Base-by-base conservation (phyloP, 2,797 vertebrate species). In the Acanthurus tractus region DNA sequence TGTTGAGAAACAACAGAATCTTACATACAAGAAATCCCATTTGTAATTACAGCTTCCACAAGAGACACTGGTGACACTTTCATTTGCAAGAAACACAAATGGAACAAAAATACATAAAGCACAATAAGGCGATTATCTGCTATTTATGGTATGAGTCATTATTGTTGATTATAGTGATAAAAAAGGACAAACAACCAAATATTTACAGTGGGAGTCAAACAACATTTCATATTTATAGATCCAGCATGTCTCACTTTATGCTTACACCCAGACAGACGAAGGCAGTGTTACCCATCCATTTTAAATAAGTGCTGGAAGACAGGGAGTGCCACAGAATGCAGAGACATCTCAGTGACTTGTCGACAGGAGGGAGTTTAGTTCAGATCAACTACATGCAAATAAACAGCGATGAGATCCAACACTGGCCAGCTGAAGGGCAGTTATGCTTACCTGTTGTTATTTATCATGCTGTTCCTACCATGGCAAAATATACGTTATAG, bases 1-100 rank as follows among this genome's bases (percentile, higher is more conserved):
- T 73, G 81, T 59, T 67, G 63, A 64, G 61, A 74, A 84, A 91
- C 66, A 87, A 80, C 59, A 82, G 22, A 71, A 80, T 83, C 67
- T 74, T 50, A 83, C 85, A 89, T 82, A 68, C 62, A 55, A 86
- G 50, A 84, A 78, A 78, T 81, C 61, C 67, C 70, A 58, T 50
- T 76, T 76, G 81, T 81, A 84, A 81, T 82, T 78, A 86, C 68
- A 74, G 49, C 54, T 13, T 74, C 46, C 71, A 57, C 50, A 29
- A 34, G 82, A 63, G 57, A 83, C 55, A 23, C 4, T 54, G 38
- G 56, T 9, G 29, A 53, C 83, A 62, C 65, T 53, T 74, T 63
- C 2, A 49, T 79, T 72, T 74, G 55, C 46, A 81, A 45, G 55
- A 40, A 65, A 34, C n/a, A 5, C 9, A 49, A 20, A 65, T 56